A percentile compares a stretch with the other conserved stretches of the same genome.
These are phyloP conservation scores for Papilio gigon DNA, from an alignment of 2,888 invertebrate species.

Conservation along the genomic window DNA sequence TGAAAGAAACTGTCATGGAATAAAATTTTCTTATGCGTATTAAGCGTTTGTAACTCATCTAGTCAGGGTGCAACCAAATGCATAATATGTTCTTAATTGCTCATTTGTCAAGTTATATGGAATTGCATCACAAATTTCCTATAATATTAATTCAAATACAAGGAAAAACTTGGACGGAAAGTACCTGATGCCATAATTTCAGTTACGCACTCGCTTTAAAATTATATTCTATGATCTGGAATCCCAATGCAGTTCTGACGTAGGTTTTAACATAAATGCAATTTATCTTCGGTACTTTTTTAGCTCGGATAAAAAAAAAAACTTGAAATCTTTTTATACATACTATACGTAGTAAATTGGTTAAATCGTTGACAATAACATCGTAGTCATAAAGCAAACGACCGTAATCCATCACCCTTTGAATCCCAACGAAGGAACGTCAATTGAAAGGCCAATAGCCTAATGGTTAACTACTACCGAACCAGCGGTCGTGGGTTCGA, in stretches of 20 bases:
- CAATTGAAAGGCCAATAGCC: too few species aligned
- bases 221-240: neutral
- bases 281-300: neutral
- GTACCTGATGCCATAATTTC: conserved; percentile 12
- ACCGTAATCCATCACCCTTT: too few species aligned
- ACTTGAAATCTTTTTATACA: neutral
- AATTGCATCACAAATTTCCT: neutral
- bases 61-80: neutral
- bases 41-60: neutral
- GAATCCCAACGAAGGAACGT: too few species aligned
- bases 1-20: too few species aligned
- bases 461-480: too few species aligned
- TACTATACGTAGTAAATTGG: neutral
- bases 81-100: neutral
- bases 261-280: neutral
- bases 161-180: conserved; percentile 5
- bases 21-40: too few species aligned
- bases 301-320: neutral
- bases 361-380: too few species aligned
- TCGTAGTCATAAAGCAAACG: too few species aligned
- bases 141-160: neutral
- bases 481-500: too few species aligned
- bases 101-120: neutral
- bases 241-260: conserved; percentile 9
- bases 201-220: neutral